Evolutionary conservation across 2,888 invertebrate species (phyloP).

Genomic region (Xestia ashworthii): DNA sequence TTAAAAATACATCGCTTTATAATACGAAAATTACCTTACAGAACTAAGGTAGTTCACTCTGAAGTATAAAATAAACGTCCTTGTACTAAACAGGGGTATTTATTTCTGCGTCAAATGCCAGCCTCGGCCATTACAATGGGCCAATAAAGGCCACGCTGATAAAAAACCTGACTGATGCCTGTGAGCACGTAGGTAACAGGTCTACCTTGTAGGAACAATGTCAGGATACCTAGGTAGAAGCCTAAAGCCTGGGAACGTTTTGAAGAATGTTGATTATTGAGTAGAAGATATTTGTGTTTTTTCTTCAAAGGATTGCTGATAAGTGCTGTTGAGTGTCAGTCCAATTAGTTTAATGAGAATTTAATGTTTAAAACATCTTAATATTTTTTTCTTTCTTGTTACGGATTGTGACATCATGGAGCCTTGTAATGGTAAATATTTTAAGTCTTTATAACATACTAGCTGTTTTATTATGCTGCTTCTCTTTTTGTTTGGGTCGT

Average conservation of each 20-base stretch:
- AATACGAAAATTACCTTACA: not conserved
- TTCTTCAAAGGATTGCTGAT: not conserved
- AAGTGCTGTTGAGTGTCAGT: not conserved
- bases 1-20: slow-evolving; percentile 26
- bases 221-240: not conserved
- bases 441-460: not conserved
- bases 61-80: slow-evolving; percentile 35
- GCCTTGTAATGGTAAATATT: not conserved
- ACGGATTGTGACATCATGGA: not conserved
- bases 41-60: not conserved
- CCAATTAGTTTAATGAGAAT: not conserved
- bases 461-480: not conserved
- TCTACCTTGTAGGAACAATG: slow-evolving; percentile 17
- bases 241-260: slow-evolving; percentile 25
- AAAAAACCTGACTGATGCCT: slow-evolving; percentile 42
- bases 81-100: slow-evolving; percentile 41
- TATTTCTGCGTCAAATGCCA: slow-evolving; percentile 37
- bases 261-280: slow-evolving; percentile 25
- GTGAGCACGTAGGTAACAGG: slow-evolving; percentile 18
- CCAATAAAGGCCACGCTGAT: slow-evolving; percentile 35
- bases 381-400: not conserved
- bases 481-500: no score
- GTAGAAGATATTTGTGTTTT: not conserved
- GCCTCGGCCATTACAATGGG: slow-evolving; percentile 33
- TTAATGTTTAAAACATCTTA: not conserved